Percentiles rank a stretch among this genome's conserved stretches.
Conservation (phyloP, 2,113 vertebrate species). For the Leucoraja erinaceus region DNA sequence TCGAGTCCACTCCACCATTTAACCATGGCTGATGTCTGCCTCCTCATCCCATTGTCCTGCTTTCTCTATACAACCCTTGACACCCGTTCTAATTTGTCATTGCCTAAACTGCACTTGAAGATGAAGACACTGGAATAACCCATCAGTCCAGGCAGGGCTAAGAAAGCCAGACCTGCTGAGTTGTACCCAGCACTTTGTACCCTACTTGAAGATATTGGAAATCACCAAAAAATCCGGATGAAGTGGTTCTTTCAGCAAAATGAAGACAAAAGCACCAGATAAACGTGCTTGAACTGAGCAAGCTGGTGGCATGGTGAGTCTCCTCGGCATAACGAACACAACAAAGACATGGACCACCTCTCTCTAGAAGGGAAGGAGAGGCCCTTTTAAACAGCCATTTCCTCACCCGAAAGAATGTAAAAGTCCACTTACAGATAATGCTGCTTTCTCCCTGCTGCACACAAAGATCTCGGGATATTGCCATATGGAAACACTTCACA, state of each 20-base stretch:
- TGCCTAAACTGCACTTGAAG: no score
- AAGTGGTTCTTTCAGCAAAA: neutral
- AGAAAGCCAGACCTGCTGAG: no score
- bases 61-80: no score
- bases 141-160: no score
- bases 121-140: no score
- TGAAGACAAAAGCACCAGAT: neutral
- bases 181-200: no score
- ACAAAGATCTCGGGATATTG: neutral
- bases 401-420: neutral
- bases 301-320: no score
- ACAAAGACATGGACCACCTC: neutral
- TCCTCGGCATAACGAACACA: neutral
- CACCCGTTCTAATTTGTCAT: no score
- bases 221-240: neutral
- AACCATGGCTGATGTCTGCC: no score
- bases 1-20: no score
- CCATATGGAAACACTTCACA: slow-evolving; percentile 28
- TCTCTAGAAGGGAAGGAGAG: neutral
- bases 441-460: neutral
- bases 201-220: neutral
- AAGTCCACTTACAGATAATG: slow-evolving; percentile 1
- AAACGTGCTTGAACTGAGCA: neutral
- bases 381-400: neutral
- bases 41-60: no score